Percentiles rank a stretch among this genome's conserved stretches.
phyloP scores from a whole-genome alignment of 2,113 vertebrate genomes.

The Pomatorhinus ruficollis region DNA sequence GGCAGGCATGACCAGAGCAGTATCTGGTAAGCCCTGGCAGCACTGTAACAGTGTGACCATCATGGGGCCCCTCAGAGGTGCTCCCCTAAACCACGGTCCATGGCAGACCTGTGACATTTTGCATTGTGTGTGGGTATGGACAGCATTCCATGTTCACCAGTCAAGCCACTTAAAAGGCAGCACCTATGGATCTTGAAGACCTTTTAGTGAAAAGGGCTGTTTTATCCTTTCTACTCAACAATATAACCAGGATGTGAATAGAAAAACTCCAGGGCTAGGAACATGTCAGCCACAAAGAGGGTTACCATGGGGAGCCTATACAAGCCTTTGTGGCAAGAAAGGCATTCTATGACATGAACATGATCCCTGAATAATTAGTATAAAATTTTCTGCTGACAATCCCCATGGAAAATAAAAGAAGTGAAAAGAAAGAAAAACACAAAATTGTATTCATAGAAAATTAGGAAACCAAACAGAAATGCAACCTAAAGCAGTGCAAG shows the following conservation, averaged over 20 bases:
- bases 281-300: not conserved
- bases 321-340: not conserved
- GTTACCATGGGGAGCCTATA: not conserved
- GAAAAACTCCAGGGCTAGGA: not conserved
- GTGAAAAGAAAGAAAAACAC: not conserved
- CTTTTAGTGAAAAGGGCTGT: not conserved
- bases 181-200: not conserved
- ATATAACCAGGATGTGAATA: not conserved
- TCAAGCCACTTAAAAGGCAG: not conserved
- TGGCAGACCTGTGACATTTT: not conserved
- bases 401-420: not conserved
- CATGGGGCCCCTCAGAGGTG: not conserved
- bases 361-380: not conserved
- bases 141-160: not conserved
- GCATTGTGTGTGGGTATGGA: not conserved
- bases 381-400: slow-evolving; percentile 36
- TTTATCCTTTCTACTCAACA: not conserved
- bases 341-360: not conserved
- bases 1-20: not conserved
- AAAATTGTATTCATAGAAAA: slow-evolving; percentile 14
- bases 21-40: not conserved
- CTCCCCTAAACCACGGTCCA: not conserved
- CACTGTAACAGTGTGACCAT: accelerated
- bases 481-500: not conserved
- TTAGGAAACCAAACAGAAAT: slow-evolving; percentile 42